Base-by-base conservation (phyloP, 2,113 vertebrate genomes). In the Pelobates fuscus region DNA sequence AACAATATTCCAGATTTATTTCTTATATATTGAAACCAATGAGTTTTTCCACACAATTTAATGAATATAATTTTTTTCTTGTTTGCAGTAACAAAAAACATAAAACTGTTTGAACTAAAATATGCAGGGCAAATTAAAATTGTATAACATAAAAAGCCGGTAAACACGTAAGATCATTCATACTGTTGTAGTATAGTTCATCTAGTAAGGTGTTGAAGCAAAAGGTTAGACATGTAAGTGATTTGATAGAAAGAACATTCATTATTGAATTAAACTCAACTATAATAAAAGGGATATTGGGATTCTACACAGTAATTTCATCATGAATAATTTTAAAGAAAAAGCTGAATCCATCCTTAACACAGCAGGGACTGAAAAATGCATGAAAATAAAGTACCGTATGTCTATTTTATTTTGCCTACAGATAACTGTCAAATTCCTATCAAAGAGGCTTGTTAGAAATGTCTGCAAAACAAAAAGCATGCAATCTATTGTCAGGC, bases 341-440 rank as follows among this genome's bases (percentile, higher is more conserved):
- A 8, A 30, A 49, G 49, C 18, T 49, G 26, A 61, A 30, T 30
- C 18, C 12, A 37, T 18, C 59, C 46, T 59, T 41, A 29, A 18
- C 68, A 23, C 58, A 49, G 43, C 26, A 18, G 37, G 55, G 25
- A 52, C 3, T 14, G 43, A 2, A 62, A 46, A 62, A 49, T 17
- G 37, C 24, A 71, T 43, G 61, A 61, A 70, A 59, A 24, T 18
- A 17, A 70, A 25, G 27, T n/a, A n/a, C n/a, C n/a, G 30, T 54
- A 52, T 52, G 59, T 55, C 60, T 54, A 11, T 37, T 63, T 8
- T 41, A 43, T 52, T 43, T 54, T 29, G 54, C 60, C 59, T 37
- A 49, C 44, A 52, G 59, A n/a, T 43, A 63, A 37, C 60, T 64
- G 70, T 64, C 70, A 72, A 64, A 64, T 15, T 54, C 44, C 12